Evolutionary conservation across 2,888 invertebrate genomes (phyloP).

Genomic region (Platycheirus albimanus): DNA sequence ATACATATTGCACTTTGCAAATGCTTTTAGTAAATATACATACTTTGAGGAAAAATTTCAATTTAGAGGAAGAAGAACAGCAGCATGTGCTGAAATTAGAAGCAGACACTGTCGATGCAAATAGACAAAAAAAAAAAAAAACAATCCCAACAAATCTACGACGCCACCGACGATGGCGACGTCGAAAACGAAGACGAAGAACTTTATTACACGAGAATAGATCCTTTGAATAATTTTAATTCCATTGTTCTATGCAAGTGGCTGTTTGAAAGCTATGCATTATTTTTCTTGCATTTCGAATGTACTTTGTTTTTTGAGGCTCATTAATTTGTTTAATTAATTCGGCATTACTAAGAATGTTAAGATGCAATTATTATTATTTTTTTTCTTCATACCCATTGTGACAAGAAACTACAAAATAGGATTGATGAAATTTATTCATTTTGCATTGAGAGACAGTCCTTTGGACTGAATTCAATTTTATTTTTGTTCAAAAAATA

Average conservation of each 20-base stretch:
- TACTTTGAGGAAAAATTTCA: conserved; percentile 51
- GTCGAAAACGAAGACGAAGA: conserved; percentile 31
- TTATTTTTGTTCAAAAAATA: conserved; percentile 14
- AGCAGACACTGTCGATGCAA: conserved; percentile 69
- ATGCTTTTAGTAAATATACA: conserved; percentile 70
- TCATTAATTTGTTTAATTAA: conserved; percentile 72
- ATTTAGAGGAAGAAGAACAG: conserved; percentile 61
- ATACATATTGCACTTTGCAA: conserved; percentile 64
- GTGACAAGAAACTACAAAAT: conserved; percentile 39
- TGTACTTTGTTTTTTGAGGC: conserved; percentile 56
- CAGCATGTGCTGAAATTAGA: conserved; percentile 68
- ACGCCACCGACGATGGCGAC: background rate
- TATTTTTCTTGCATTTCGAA: conserved; percentile 52
- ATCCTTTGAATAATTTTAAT: conserved; percentile 66
- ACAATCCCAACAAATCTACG: conserved; percentile 7
- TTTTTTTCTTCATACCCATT: conserved; percentile 1
- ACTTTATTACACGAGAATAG: conserved; percentile 47
- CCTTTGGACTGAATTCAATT: conserved; percentile 43
- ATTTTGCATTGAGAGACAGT: conserved; percentile 14
- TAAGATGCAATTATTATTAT: conserved; percentile 40
- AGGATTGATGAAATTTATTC: conserved; percentile 40
- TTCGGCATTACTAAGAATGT: conserved; percentile 62
- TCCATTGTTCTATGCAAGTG: conserved; percentile 57
- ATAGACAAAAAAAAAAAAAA: conserved; percentile 42
- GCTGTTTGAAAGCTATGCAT: conserved; percentile 33